phyloP scores from a whole-genome alignment of 2,113 vertebrate genomes.

The Gymnobelideus leadbeateri region DNA sequence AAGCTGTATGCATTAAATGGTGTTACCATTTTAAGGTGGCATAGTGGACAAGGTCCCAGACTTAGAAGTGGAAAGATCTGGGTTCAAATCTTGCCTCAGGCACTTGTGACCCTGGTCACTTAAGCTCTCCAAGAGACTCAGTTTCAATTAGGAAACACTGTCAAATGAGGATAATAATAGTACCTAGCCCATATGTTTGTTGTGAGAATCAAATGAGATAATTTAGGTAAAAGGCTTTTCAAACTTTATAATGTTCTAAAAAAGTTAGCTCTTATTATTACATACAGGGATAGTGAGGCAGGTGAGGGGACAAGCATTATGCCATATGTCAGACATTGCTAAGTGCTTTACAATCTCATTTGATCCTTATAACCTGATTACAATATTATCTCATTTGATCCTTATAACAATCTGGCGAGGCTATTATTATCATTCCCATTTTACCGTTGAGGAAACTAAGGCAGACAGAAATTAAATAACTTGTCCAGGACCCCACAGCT shows the following conservation, averaged over 20 bases:
- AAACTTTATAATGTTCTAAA: background rate
- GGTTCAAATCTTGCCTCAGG: background rate
- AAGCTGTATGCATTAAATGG: conserved; percentile 15
- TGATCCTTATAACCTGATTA: too few species aligned
- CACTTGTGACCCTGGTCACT: background rate
- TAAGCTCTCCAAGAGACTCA: too few species aligned
- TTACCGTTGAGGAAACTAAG: background rate
- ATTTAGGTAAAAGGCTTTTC: background rate
- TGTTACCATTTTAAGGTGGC: background rate
- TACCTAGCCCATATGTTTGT: too few species aligned
- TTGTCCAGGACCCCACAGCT: background rate
- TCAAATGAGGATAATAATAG: background rate
- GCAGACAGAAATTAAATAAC: background rate
- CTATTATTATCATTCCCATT: background rate
- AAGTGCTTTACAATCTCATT: background rate
- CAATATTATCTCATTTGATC: background rate
- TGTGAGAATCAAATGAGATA: background rate
- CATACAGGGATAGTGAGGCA: background rate
- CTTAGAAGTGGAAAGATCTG: background rate
- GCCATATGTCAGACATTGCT: background rate
- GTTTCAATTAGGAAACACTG: background rate
- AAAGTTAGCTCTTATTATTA: background rate
- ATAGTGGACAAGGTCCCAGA: too few species aligned
- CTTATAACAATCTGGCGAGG: background rate
- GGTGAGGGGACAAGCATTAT: too few species aligned